Evolutionary conservation across 2,797 vertebrate species (phyloP), one percentile per base, ranked within the genome.

Genomic region (Sandelia bainsii): DNA sequence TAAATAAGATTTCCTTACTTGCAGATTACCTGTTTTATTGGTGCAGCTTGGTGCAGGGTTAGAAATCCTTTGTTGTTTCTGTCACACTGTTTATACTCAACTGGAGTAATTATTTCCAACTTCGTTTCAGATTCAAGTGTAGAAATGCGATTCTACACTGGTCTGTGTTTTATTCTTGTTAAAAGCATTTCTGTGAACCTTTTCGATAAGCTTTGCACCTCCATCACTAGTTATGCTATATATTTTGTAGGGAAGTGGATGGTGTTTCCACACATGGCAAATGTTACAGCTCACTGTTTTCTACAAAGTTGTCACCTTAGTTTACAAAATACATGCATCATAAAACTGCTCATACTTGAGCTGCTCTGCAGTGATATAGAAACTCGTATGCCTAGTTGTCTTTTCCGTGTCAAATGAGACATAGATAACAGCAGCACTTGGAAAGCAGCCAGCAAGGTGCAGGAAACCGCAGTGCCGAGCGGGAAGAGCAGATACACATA

Each of bases 321-420:
- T n/a, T 67, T 20, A 34, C 20, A 8, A 72, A 25, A 56, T 34
- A 23, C 17, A 17, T 39, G 42, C 29, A 9, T 25, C 29, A 2
- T 17, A 48, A 23, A 12, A 16, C 19, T 45, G 17, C 17, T 68
- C 27, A 17, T 17, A 8, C 20, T 49, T 17, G 5, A 60, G 27
- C 61, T 61, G 51, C 13, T 69, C 32, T 40, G 52, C 25, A 9
- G 1, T 12, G 46, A 39, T 32, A 51, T 27, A 42, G 52, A 73
- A 61, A 42, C 58, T 49, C 25, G 57, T 56, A 51, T 59, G 25
- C 37, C n/a, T 19, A n/a, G 46, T 52, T 54, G 25, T 45, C 37
- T 62, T 54, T 57, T 63, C 9, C 2, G 9, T 39, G 62, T 17
- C 20, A 64, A 69, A 62, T 60, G 29, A 77, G 34, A 52, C 17